Conservation (phyloP, 2,113 vertebrate species). For the Anhinga anhinga region DNA sequence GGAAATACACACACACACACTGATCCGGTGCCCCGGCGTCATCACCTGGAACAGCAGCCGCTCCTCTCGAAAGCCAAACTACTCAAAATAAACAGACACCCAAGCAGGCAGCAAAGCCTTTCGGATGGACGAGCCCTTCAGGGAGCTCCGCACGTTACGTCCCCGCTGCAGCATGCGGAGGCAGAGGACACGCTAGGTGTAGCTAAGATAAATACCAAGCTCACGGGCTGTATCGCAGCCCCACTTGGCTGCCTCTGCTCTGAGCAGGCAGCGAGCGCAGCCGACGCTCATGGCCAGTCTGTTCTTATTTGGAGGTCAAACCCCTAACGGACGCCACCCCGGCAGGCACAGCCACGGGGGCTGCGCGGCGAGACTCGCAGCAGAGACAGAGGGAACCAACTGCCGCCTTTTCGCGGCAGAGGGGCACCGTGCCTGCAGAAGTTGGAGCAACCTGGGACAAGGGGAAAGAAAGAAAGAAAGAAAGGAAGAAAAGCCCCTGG, state of each 20-base stretch:
- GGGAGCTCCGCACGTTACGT: rapidly evolving
- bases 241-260: not conserved
- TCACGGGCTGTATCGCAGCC: rapidly evolving
- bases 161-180: rapidly evolving
- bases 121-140: rapidly evolving
- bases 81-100: rapidly evolving
- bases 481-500: not conserved
- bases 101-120: rapidly evolving
- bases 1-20: rapidly evolving
- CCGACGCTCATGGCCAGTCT: rapidly evolving
- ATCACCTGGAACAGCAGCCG: rapidly evolving
- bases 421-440: rapidly evolving
- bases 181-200: rapidly evolving
- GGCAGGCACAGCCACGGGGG: not conserved
- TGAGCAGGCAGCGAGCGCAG: rapidly evolving
- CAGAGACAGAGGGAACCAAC: not conserved
- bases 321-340: rapidly evolving
- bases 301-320: no score
- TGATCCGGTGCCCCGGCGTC: rapidly evolving
- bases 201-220: rapidly evolving
- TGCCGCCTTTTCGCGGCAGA: rapidly evolving
- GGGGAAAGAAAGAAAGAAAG: no score
- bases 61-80: not conserved
- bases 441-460: rapidly evolving
- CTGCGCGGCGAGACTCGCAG: not conserved